These are phyloP conservation scores for Aspidoscelis tigris DNA, from an alignment of 2,113 vertebrate genomes.

Conservation along the genomic window DNA sequence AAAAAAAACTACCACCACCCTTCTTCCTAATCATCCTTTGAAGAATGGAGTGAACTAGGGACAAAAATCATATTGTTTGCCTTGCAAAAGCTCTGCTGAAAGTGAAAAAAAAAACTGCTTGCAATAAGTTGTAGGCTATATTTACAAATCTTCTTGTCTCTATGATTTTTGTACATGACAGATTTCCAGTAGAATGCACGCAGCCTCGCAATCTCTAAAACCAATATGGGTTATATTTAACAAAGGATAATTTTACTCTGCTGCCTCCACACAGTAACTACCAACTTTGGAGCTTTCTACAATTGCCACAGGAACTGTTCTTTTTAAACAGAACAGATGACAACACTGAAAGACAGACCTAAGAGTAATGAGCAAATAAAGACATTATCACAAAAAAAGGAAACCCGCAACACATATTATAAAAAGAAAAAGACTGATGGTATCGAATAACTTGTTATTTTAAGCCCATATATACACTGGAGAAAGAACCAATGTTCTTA, in stretches of 20 bases:
- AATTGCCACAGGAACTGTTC: not conserved
- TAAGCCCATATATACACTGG: slow-evolving; percentile 5
- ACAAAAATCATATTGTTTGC: not conserved
- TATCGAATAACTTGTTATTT: not conserved
- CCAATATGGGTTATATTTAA: not conserved
- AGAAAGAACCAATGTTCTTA: not conserved
- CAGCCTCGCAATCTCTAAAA: not conserved
- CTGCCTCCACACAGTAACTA: not conserved
- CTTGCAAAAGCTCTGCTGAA: not conserved
- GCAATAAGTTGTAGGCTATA: not conserved
- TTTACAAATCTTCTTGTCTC: not conserved
- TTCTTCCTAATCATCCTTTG: not conserved
- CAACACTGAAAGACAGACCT: not conserved
- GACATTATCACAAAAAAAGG: not conserved
- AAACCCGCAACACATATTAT: not conserved
- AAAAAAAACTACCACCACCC: not conserved
- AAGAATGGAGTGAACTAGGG: too few species aligned
- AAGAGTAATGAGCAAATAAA: not conserved
- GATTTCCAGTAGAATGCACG: not conserved
- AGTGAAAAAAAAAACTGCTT: not conserved
- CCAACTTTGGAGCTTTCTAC: not conserved
- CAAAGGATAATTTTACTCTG: not conserved
- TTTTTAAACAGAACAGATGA: not conserved
- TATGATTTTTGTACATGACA: not conserved
- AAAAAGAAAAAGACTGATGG: not conserved